Conservation (phyloP, 2,888 invertebrate genomes). For the Chrysopilus asiliformis region DNA sequence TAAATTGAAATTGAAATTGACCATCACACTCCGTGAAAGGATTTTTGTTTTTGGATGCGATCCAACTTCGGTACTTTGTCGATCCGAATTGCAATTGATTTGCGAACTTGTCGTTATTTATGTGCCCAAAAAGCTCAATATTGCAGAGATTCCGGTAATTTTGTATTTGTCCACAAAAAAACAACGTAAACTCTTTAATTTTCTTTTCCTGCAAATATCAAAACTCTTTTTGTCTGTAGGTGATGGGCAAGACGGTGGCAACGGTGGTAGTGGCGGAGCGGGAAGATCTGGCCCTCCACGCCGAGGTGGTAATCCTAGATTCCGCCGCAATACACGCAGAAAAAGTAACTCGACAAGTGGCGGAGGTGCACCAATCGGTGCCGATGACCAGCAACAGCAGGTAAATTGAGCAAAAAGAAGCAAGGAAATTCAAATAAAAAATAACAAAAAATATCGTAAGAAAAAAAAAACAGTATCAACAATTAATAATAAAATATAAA, state of each 20-base stretch:
- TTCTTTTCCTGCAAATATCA: not conserved
- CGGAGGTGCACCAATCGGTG: conserved; percentile 22
- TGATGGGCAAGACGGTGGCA: conserved; percentile 5
- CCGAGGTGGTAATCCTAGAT: conserved; percentile 20
- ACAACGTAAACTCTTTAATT: not conserved
- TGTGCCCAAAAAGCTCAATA: too few relatives aligned
- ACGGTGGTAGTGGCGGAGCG: not conserved
- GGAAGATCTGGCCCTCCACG: conserved; percentile 29
- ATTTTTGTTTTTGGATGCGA: too few relatives aligned
- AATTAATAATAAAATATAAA: too few relatives aligned
- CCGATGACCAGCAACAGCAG: conserved; percentile 25
- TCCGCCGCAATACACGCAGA: conserved; percentile 29
- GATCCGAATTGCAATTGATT: too few relatives aligned
- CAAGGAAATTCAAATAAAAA: conserved; percentile 31
- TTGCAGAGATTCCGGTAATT: too few relatives aligned
- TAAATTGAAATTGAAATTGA: too few relatives aligned
- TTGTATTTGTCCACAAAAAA: too few relatives aligned
- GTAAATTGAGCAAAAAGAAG: conserved; percentile 16
- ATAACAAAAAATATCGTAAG: not conserved
- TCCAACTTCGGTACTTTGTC: too few relatives aligned
- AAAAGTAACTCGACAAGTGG: conserved; percentile 24
- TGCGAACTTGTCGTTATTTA: too few relatives aligned
- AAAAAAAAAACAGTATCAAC: not conserved
- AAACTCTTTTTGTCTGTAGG: too few relatives aligned
- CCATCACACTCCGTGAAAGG: too few relatives aligned